Evolutionary conservation across 1,140 invertebrate species (phyloP), one percentile per base, ranked within the genome.

Genomic region (Lethrus apterus): DNA sequence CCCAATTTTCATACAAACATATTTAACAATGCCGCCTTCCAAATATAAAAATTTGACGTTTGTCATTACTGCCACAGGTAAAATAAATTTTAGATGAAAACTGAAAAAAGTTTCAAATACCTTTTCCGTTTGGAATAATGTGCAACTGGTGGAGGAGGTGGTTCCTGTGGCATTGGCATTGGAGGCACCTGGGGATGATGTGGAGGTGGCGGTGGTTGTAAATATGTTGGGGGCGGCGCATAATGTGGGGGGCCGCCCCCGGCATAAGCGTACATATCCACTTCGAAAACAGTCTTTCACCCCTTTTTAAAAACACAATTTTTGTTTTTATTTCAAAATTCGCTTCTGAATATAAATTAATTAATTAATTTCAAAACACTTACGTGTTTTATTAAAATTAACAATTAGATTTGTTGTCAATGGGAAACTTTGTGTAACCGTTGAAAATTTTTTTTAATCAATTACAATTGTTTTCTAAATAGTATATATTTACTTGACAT

Each of bases 211-310:
- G 59, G 72, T 53, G 65, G 72, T 61, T 66, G 69, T 35, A 67
- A 55, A 51, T 71, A 65, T 13, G 70, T 62, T 24, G 73, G 66
- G 32, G 72, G 72, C 49, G 71, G 62, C 55, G 69, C 67, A 57
- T 74, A 75, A 54, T 75, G 73, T 50, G 72, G 71, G 42, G 72
- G 70, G 30, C 67, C 70, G 48, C 73, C 73, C 58, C 71, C 73
- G 69, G 73, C 38, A 66, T 75, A 75, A 63, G 64, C 60, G 64
- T 65, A 65, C 61, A 66, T 67, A 62, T 65, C 63, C 60, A 64
- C 56, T 54, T 32, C 57, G 43, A 29, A 29, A 41, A 45, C 44
- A 44, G 35, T 47, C 19, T 47, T 20, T 40, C 9, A 46, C 18
- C 31, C 32, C 38, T 34, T 26, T 18, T 31, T 13, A 29, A 10